Base-by-base conservation (phyloP, 2,113 vertebrate genomes). In the Mobula hypostoma region DNA sequence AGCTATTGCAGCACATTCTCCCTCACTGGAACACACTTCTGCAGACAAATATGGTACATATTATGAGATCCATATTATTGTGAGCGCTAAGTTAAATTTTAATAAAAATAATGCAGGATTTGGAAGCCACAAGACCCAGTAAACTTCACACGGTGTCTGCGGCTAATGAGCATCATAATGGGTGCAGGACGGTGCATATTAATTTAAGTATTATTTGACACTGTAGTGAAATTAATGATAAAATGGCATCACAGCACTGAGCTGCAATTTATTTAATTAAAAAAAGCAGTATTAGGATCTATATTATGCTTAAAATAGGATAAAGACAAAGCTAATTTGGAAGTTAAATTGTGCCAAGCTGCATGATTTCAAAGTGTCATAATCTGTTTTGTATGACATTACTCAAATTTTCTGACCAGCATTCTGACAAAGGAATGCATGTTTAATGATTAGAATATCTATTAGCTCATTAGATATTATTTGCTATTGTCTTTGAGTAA, bases 201-300 rank as follows among this genome's bases (percentile, higher is more conserved):
- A 87, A 32, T 66, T 66, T 32, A 32, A 19, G 66, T 90, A 66
- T 32, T 32, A 90, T 90, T 90, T 90, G 85, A n/a, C 61, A 32
- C 61, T 68, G 58, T 90, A 12, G 14, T 61, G 56, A 61, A 87
- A 87, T 87, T 87, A 61, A 87, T 87, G 56, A 87, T 87, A 87
- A 56, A 56, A 61, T 58, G 83, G 27, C 48, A 21, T 14, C 56
- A 87, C 27, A 87, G 56, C 56, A 15, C 24, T 85, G 82, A 85
- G 19, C 48, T 8, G 21, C 48, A 48, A 85, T 85, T 87, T 56
- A 58, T 87, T 61, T 61, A 48, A 87, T 29, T 87, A 61, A 87
- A 88, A 15, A 21, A 32, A 32, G 66, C 66, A 66, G 29, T 17
- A 19, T 32, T 68, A 19, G 14, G 61, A 90, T 68, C 61, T 68